These are phyloP conservation scores for Archips xylosteana DNA, from an alignment of 2,888 invertebrate genomes.

Conservation along the genomic window DNA sequence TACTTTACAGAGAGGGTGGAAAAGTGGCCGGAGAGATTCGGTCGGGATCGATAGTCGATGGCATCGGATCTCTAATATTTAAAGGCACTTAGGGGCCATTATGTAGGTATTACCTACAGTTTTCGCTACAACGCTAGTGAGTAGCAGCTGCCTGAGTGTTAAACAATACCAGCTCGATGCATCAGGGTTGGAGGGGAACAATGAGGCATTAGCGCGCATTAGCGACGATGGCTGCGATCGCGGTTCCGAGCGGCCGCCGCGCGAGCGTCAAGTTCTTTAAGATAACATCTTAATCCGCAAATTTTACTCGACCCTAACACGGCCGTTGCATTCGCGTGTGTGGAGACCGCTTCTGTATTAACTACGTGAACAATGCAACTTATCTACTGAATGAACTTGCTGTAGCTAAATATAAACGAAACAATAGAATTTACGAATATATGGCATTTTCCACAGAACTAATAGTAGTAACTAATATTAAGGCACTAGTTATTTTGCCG, in stretches of 20 bases:
- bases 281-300: conserved; percentile 80
- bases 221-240: conserved; percentile 60
- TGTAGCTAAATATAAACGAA: too few relatives aligned
- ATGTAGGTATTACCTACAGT: conserved; percentile 3
- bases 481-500: too few relatives aligned
- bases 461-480: too few relatives aligned
- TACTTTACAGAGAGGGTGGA: conserved; percentile 82
- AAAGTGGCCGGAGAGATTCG: conserved; percentile 79
- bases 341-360: conserved; percentile 47
- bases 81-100: conserved; percentile 39
- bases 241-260: conserved; percentile 56
- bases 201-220: conserved; percentile 74
- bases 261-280: conserved; percentile 67
- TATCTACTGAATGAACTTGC: not conserved
- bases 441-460: too few relatives aligned
- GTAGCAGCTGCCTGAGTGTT: conserved; percentile 29
- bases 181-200: conserved; percentile 55
- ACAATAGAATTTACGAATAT: too few relatives aligned
- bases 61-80: conserved; percentile 66
- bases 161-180: conserved; percentile 37
- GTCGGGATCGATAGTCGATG: conserved; percentile 73
- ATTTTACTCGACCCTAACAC: conserved; percentile 57
- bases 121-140: conserved; percentile 16
- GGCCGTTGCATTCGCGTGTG: conserved; percentile 49
- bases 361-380: not conserved